Base-by-base conservation (phyloP, 2,113 vertebrate species). In the Sinocyclocheilus maitianheensis region DNA sequence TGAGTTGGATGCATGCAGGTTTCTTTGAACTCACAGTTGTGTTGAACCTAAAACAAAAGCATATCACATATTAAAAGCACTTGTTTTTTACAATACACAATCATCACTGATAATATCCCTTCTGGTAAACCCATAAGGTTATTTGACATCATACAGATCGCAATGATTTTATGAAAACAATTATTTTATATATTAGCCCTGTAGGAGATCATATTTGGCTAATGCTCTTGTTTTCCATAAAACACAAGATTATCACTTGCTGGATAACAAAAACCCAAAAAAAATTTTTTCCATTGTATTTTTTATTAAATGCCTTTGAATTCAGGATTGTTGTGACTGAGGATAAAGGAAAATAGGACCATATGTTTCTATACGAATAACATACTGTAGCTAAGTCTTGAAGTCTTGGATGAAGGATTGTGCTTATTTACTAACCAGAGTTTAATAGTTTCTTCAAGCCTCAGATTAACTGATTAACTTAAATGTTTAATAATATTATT, bases 221-320 rank as follows among this genome's bases (percentile, higher is more conserved):
- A 43, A 80, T 22, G 5, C 65, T 63, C 37, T 67, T 81, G 37
- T 65, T 65, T 77, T 58, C 53, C 24, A 72, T 58, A 40, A 84
- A 78, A 51, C 40, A 20, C 6, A 79, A 26, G 65, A 84, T 74
- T 69, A 67, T 84, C 76, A 84, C 76, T n/a, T 87, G 53, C 22
- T 53, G 65, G 37, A 37, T 84, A 78, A 78, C 40, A 53, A 69
- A 79, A 80, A 51, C 2, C 26, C n/a, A n/a, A n/a, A n/a, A n/a
- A n/a, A n/a, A n/a, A n/a, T n/a, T n/a, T n/a, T 53, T 74, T 78
- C 5, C 24, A 22, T 81, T 79, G 40, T 84, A 48, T 75, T 62
- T 10, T 24, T 37, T 62, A 26, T 30, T 77, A 87, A 87, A 83
- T 40, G 8, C 26, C 20, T 84, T 26, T 62, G 83, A 37, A 30